phyloP scores from a whole-genome alignment of 2,797 vertebrate species.

The Sebastes umbrosus region DNA sequence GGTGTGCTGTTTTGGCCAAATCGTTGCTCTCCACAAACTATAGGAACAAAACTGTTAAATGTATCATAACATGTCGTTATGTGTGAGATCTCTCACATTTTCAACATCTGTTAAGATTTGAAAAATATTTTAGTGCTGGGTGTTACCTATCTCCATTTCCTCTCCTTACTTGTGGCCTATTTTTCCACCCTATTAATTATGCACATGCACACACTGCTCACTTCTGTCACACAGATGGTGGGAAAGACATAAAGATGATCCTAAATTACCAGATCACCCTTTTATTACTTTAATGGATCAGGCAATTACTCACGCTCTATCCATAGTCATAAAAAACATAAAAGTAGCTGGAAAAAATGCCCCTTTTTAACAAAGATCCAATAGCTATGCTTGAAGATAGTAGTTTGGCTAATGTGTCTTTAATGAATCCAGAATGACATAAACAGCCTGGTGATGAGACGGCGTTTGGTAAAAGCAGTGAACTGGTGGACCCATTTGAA shows the following conservation, averaged over 20 bases:
- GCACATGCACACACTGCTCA: neutral
- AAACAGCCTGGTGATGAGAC: constrained; percentile 28
- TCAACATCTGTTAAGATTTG: too few species aligned
- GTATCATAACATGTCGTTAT: too few species aligned
- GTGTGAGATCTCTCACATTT: too few species aligned
- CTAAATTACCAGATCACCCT: constrained; percentile 26
- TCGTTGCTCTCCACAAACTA: too few species aligned
- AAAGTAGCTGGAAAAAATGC: constrained; percentile 30
- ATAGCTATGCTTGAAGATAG: neutral
- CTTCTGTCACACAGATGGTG: constrained; percentile 14
- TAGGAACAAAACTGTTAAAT: too few species aligned
- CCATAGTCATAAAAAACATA: constrained; percentile 30
- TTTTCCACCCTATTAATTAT: neutral
- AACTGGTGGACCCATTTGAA: constrained; percentile 39
- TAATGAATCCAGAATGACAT: constrained; percentile 28
- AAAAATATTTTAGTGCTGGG: too few species aligned
- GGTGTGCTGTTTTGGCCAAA: too few species aligned
- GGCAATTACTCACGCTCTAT: constrained; percentile 24
- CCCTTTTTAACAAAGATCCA: constrained; percentile 35
- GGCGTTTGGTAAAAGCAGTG: constrained; percentile 16
- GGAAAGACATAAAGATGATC: constrained; percentile 14
- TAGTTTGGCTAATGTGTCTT: constrained; percentile 30
- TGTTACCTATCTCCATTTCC: neutral
- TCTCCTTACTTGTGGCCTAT: neutral
- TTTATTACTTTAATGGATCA: constrained; percentile 45